Base-by-base conservation (phyloP, 2,888 invertebrate genomes). In the Noctua janthe region DNA sequence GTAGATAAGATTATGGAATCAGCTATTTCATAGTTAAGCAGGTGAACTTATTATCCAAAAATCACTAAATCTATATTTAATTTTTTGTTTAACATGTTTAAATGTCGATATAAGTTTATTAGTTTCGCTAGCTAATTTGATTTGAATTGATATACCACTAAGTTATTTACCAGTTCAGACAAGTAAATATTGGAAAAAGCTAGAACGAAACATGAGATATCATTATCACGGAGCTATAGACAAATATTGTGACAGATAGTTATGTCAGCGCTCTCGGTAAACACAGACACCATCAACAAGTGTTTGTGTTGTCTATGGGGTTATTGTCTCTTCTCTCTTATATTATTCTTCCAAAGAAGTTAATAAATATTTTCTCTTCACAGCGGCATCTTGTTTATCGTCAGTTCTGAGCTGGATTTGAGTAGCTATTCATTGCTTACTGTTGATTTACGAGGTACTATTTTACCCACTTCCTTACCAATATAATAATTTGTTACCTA, bases 201-300 rank as follows among this genome's bases (percentile, higher is more conserved):
- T 49, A 51, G 39, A 59, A 56, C 23, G 15, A 51, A n/a, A 54
- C 23, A 29, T 39, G 59, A 6, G 43, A 51, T 59, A 54, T 20
- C 17, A 20, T 17, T 3, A 17, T 8, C 59, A 54, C 39, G 51
- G 71, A 29, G 29, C 56, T n/a, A 59, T 29, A 71, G 23, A 86
- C 54, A 67, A 83, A 86, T 78, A 71, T 71, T 74, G 47, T 78
- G 84, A 59, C 71, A n/a, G 62, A 76, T 71, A 74, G 78, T 76
- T 74, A 67, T 69, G 54, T 71, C 64, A 43, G 82, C 54, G 74
- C 23, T 13, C 74, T 85, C 71, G 20, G 71, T 59, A 78, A 76
- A 82, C 87, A 76, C 62, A 59, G 71, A 67, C 78, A 59, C 66
- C 75, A 77, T 86, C 89, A 88, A 87, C 89, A 87, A 87, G 87